Evolutionary conservation across 2,113 vertebrate genomes (phyloP).

Genomic region (Ciconia maguari): DNA sequence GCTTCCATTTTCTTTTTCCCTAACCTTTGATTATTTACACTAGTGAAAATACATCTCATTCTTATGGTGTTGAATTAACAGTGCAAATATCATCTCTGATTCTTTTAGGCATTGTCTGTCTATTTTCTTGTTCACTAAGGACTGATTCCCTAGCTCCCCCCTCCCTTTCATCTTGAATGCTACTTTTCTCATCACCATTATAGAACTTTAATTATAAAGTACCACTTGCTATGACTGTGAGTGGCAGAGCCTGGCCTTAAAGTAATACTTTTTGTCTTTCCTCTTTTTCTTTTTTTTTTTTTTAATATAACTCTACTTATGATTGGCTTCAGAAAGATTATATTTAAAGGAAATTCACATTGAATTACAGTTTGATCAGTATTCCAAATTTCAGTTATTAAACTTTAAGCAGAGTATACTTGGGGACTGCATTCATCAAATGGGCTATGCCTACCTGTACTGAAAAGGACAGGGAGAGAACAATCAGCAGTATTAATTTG

Average conservation of each 20-base stretch:
- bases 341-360: not conserved
- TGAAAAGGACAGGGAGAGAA: not conserved
- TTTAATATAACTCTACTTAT: not conserved
- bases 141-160: not conserved
- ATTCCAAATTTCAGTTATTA: constrained; percentile 1
- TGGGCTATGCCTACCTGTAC: not conserved
- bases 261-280: not conserved
- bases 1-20: not conserved
- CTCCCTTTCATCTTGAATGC: not conserved
- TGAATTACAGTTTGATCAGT: not conserved
- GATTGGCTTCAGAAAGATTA: not conserved
- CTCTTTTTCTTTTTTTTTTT: not conserved
- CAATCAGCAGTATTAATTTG: not conserved
- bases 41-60: constrained; percentile 24
- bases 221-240: not conserved
- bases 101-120: constrained; percentile 19
- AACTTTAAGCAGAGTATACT: not conserved
- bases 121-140: constrained; percentile 21
- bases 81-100: constrained; percentile 27
- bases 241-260: not conserved
- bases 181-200: not conserved
- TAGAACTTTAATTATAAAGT: constrained; percentile 1
- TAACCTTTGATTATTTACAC: constrained; percentile 28
- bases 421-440: not conserved
- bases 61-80: constrained; percentile 21